Percentiles rank a stretch among this genome's conserved stretches.
These are phyloP conservation scores for Dasypogon diadema DNA, from an alignment of 2,888 invertebrate species.

Conservation along the genomic window DNA sequence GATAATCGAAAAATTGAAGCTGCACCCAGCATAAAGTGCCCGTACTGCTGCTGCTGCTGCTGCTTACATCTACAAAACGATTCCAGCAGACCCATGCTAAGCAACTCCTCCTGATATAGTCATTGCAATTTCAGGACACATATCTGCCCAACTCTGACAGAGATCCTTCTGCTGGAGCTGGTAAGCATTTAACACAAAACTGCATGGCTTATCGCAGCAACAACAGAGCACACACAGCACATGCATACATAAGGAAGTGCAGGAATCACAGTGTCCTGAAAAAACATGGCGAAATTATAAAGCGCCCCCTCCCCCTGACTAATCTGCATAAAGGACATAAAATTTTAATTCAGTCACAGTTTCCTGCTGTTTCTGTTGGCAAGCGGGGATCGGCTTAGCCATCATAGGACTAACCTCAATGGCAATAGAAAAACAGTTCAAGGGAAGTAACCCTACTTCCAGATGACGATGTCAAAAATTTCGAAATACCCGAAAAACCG, in stretches of 20 bases:
- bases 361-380: background rate
- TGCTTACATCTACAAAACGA: background rate
- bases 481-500: background rate
- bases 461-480: background rate
- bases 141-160: background rate
- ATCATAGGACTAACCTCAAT: background rate
- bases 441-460: background rate
- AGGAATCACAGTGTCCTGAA: conserved; percentile 27
- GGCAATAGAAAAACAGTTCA: background rate
- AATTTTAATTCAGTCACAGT: conserved; percentile 42
- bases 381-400: background rate
- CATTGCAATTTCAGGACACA: background rate
- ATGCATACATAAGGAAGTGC: conserved; percentile 13
- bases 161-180: background rate
- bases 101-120: background rate
- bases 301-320: conserved; percentile 6
- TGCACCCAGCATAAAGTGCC: background rate
- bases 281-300: conserved; percentile 38
- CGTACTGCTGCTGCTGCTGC: background rate
- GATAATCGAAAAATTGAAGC: background rate
- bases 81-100: background rate
- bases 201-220: background rate
- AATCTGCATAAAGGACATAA: conserved; percentile 46
- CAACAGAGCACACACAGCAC: background rate
- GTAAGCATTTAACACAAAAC: background rate